A percentile compares a stretch with the other conserved stretches of the same genome.
Evolutionary conservation across 2,113 vertebrate species (phyloP).

Genomic region (Trogon surrucura): DNA sequence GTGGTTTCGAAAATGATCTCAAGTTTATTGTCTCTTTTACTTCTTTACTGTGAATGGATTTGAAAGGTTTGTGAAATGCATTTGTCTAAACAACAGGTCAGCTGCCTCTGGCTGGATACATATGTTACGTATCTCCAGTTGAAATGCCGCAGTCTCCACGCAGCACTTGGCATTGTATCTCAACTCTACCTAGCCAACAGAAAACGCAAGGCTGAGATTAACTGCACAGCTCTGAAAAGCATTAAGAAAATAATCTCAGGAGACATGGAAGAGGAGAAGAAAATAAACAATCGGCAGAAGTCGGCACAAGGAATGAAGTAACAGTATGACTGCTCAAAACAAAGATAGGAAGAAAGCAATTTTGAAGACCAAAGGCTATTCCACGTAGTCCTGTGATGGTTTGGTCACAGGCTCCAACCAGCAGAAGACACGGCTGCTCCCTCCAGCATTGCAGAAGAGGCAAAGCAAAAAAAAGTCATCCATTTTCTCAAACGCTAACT

Average conservation of each 20-base stretch:
- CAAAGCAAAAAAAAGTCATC: neutral
- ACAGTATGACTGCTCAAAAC: neutral
- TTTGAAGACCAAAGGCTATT: neutral
- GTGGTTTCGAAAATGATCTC: conserved; percentile 27
- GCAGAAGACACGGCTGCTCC: neutral
- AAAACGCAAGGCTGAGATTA: neutral
- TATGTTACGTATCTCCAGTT: neutral
- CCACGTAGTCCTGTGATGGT: neutral
- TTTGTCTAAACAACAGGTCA: conserved; percentile 16
- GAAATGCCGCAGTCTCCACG: neutral
- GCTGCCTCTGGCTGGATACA: neutral
- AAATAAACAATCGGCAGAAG: neutral
- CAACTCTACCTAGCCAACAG: neutral
- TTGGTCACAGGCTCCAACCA: neutral
- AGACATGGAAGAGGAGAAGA: neutral
- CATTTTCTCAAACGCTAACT: neutral
- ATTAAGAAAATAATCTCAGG: neutral
- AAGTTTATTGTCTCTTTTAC: conserved; percentile 47
- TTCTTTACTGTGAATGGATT: neutral
- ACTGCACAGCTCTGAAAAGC: neutral
- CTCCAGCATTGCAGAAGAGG: neutral
- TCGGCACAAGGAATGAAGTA: neutral
- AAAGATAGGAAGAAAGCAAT: neutral
- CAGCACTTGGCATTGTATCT: neutral
- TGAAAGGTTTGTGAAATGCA: conserved; percentile 22